Percentiles rank a stretch among this genome's conserved stretches.
phyloP scores from a whole-genome alignment of 2,797 vertebrate species.

The Platyrinchus mystaceus region DNA sequence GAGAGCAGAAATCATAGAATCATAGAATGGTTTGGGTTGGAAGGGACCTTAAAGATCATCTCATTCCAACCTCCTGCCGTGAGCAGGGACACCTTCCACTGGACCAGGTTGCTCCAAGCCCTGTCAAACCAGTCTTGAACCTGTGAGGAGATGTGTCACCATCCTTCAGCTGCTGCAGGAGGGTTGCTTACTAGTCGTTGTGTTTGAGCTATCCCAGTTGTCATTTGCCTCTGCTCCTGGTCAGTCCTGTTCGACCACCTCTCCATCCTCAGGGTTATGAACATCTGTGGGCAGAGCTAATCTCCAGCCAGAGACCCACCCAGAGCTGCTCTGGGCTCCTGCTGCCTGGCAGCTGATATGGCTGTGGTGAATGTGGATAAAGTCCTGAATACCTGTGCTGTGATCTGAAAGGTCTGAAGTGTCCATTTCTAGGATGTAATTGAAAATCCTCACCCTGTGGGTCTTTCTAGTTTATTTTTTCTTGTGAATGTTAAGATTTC shows the following conservation, averaged over 20 bases:
- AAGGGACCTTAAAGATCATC: background rate
- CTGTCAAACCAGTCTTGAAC: background rate
- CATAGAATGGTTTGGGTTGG: background rate
- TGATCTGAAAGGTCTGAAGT: background rate
- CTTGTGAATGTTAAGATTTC: background rate
- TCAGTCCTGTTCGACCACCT: background rate
- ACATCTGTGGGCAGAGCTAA: background rate
- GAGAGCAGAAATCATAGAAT: background rate
- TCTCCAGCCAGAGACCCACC: background rate
- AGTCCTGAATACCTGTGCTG: background rate
- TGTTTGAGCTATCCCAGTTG: background rate
- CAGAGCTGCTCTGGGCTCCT: background rate
- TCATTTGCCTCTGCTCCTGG: background rate
- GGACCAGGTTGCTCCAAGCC: background rate
- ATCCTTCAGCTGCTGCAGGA: background rate
- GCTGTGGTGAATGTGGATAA: background rate
- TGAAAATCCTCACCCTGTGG: background rate
- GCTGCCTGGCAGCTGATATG: background rate
- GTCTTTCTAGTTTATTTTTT: background rate
- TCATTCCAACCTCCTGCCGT: background rate
- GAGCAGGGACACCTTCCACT: background rate
- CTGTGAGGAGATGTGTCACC: background rate
- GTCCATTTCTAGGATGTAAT: background rate
- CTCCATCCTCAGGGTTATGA: background rate
- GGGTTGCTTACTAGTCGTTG: background rate